Percentiles rank a stretch among this genome's conserved stretches.
Conservation (phyloP, 2,888 invertebrate species). For the Bellardia pandia region DNA sequence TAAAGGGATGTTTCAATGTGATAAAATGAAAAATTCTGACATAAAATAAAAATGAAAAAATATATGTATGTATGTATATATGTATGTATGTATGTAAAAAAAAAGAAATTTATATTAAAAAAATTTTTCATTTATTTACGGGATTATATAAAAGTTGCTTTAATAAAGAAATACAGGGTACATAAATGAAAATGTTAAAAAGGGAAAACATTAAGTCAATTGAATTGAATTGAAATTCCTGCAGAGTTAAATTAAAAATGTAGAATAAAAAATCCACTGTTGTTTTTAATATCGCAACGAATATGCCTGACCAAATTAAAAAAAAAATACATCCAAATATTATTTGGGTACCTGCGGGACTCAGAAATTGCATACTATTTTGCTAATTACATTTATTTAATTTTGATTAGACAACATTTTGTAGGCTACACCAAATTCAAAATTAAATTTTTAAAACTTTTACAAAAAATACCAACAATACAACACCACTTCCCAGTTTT, state of each 20-base stretch:
- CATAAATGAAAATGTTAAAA: slow-evolving; percentile 1
- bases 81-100: neutral
- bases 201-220: neutral
- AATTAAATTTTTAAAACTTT: neutral
- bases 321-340: too few relatives aligned
- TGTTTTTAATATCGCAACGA: too few relatives aligned
- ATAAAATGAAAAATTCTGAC: slow-evolving; percentile 69
- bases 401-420: too few relatives aligned
- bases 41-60: slow-evolving; percentile 61
- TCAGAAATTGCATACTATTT: too few relatives aligned
- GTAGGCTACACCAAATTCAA: too few relatives aligned
- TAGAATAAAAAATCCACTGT: too few relatives aligned
- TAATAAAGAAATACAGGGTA: slow-evolving; percentile 59
- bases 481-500: neutral
- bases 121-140: slow-evolving; percentile 69
- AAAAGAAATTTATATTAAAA: slow-evolving; percentile 68
- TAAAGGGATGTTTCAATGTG: slow-evolving; percentile 70
- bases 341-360: too few relatives aligned
- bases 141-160: slow-evolving; percentile 67
- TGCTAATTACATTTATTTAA: too few relatives aligned
- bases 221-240: neutral
- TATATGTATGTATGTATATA: slow-evolving; percentile 29
- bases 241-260: neutral
- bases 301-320: too few relatives aligned
- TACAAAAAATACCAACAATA: neutral